Evolutionary conservation across 2,888 invertebrate genomes (phyloP), one percentile per base, ranked within the genome.

Genomic region (Leucophenga maculata): DNA sequence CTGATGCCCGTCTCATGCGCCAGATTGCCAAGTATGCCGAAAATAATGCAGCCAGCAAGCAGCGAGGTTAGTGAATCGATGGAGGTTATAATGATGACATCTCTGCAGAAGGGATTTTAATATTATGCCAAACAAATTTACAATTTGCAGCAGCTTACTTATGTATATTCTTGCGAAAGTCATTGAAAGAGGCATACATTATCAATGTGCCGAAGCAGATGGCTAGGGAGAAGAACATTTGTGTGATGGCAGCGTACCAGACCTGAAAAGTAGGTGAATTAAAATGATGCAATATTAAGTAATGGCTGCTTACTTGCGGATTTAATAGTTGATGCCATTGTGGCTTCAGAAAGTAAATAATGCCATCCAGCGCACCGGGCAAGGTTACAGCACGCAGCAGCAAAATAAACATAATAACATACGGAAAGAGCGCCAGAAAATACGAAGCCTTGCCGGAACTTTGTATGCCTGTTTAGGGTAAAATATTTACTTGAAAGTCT

Each of bases 41-140:
- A 96, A 74, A 95, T 95, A 1, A 95, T 95, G 75, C 93, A 92
- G 0, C 95, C 96, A 0, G 96, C 94, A 67, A 96, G 88, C 13
- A 95, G 87, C 74, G 95, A 95, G 0, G 96, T 95, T 69, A 94
- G 91, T 0, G 95, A 95, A 82, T 96, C 96, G 78, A 95, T 88
- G 1, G 93, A 92, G 0, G 95, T 94, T 8, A 96, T 94, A 64
- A 96, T 94, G 88, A 94, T 91, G 0, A 95, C 93, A 82, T 96
- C 95, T 78, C 94, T 94, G 86, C 11, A 13, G 18, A 26, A n/a
- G 16, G 6, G 46, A 46, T 13, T 14, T 4, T 46, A 46, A 8
- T 46, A 46, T 20, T 46, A 11, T 4, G 9, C 1, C 0, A 0
- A 6, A 62, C 13, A 1, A 16, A 14, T 16, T n/a, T 16, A 11